Percentiles rank a stretch among this genome's conserved stretches.
phyloP scores from a whole-genome alignment of 2,888 invertebrate genomes.

The Orchestes rusci region DNA sequence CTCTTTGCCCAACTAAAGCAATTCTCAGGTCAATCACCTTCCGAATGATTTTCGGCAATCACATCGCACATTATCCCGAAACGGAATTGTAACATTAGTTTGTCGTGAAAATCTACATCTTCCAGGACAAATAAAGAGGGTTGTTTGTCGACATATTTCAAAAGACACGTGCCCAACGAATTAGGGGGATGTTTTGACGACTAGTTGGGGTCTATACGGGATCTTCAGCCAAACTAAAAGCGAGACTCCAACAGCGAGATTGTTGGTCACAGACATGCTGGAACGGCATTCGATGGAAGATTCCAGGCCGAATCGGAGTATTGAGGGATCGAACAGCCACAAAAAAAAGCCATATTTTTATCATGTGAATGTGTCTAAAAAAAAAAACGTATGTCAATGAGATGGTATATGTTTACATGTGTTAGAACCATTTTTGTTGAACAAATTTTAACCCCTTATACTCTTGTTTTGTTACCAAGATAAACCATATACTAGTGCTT shows the following conservation, averaged over 20 bases:
- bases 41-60: too few relatives aligned
- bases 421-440: too few relatives aligned
- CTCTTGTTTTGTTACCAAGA: too few relatives aligned
- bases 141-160: conserved; percentile 19
- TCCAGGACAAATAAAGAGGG: conserved; percentile 10
- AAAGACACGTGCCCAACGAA: conserved; percentile 20
- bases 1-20: conserved; percentile 3
- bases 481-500: too few relatives aligned
- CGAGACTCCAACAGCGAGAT: conserved; percentile 17
- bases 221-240: conserved; percentile 17
- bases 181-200: conserved; percentile 21
- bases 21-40: conserved; percentile 1
- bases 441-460: too few relatives aligned
- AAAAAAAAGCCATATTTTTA: too few relatives aligned
- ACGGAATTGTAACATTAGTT: too few relatives aligned
- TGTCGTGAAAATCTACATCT: conserved; percentile 2
- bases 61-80: conserved; percentile 13
- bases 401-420: too few relatives aligned
- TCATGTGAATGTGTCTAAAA: too few relatives aligned
- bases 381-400: too few relatives aligned
- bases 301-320: conserved; percentile 13
- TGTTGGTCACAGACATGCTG: conserved; percentile 17
- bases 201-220: conserved; percentile 17
- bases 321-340: too few relatives aligned
- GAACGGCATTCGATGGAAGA: conserved; percentile 15